These are phyloP conservation scores for Poeciliopsis occidentalis DNA, from an alignment of 2,113 vertebrate genomes.

Conservation along the genomic window DNA sequence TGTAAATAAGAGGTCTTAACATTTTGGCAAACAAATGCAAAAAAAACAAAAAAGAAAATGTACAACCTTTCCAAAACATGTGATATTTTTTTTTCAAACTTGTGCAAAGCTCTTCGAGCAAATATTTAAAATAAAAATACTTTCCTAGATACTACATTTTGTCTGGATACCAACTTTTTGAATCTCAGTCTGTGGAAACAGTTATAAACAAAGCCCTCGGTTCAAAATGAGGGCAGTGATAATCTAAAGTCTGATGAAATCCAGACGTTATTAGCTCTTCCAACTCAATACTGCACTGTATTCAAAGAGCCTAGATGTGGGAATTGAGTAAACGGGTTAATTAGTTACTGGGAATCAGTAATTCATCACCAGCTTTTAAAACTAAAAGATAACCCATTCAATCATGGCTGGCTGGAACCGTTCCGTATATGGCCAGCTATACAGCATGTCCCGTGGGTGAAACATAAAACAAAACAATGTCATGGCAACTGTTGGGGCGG, in stretches of 20 bases:
- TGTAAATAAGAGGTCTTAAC: constrained; percentile 66
- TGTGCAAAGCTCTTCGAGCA: constrained; percentile 20
- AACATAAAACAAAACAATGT: constrained; percentile 63
- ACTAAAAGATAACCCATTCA: constrained; percentile 72
- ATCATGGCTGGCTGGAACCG: constrained; percentile 19
- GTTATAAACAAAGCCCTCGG: constrained; percentile 40
- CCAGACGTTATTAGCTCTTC: constrained; percentile 8
- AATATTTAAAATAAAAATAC: constrained; percentile 43
- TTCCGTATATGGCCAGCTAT: constrained; percentile 49
- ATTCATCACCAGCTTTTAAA: constrained; percentile 70
- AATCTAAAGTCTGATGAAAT: constrained; percentile 39
- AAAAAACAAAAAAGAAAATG: constrained; percentile 1
- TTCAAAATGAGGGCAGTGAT: constrained; percentile 22
- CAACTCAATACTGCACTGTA: constrained; percentile 17
- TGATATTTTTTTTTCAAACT: neutral
- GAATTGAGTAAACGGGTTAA: constrained; percentile 55
- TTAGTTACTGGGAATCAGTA: constrained; percentile 66
- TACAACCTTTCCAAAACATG: constrained; percentile 5
- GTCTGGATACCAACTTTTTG: neutral
- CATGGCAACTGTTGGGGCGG: constrained; percentile 66
- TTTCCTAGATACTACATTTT: neutral
- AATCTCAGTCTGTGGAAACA: constrained; percentile 29
- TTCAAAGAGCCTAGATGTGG: constrained; percentile 29
- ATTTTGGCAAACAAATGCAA: constrained; percentile 53
- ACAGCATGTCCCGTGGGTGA: constrained; percentile 53